phyloP scores from a whole-genome alignment of 1,140 invertebrate genomes.

The Oncopodura yosiiana region DNA sequence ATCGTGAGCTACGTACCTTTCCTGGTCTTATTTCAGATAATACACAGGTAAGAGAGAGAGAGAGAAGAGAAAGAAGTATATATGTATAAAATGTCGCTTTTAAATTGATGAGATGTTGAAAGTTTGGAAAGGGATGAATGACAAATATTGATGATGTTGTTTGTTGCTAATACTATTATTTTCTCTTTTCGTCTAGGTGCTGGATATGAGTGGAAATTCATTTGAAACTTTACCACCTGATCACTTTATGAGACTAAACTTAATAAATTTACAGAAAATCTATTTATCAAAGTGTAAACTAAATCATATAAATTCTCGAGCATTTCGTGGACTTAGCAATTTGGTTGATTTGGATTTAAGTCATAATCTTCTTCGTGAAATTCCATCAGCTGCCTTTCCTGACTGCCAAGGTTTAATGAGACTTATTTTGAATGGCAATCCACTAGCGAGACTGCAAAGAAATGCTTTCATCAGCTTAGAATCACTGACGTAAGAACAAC shows the following conservation, averaged over 20 bases:
- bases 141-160: conserved; percentile 5
- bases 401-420: conserved; percentile 70
- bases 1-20: conserved; percentile 45
- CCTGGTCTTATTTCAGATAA: conserved; percentile 31
- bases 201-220: conserved; percentile 73
- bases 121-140: not conserved
- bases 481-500: too few relatives aligned
- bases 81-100: not conserved
- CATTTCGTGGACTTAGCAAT: conserved; percentile 73
- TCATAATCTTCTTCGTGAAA: conserved; percentile 61
- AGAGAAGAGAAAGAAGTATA: not conserved
- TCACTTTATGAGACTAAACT: conserved; percentile 61
- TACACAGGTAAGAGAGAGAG: conserved; percentile 29
- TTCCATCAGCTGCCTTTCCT: conserved; percentile 65
- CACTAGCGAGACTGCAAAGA: conserved; percentile 57
- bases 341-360: conserved; percentile 79
- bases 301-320: conserved; percentile 60
- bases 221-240: conserved; percentile 62
- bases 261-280: conserved; percentile 78
- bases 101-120: not conserved
- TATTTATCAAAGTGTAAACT: conserved; percentile 66
- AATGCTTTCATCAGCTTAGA: conserved; percentile 64
- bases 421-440: conserved; percentile 67
- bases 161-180: not conserved
- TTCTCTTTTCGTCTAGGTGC: conserved; percentile 57